These are phyloP conservation scores for Serilophus lunatus DNA, from an alignment of 2,113 vertebrate genomes.

Conservation along the genomic window DNA sequence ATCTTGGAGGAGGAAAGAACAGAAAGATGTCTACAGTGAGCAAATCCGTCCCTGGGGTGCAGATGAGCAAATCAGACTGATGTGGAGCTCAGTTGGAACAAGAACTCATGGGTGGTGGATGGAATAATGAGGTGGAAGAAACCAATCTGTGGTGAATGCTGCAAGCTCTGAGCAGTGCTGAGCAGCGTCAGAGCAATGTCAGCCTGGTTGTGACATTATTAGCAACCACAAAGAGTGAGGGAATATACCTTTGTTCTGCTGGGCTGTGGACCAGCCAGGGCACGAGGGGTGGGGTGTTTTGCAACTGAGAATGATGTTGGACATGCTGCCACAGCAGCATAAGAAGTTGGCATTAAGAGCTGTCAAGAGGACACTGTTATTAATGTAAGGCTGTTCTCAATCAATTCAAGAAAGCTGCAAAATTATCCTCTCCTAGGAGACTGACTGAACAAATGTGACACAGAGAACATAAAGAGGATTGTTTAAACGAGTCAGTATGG, in stretches of 20 bases:
- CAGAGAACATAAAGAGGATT: background rate
- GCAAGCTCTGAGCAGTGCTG: background rate
- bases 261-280: background rate
- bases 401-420: background rate
- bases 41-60: background rate
- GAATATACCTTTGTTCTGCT: background rate
- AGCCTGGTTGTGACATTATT: background rate
- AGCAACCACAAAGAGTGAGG: background rate
- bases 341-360: background rate
- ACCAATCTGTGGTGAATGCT: background rate
- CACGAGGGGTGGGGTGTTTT: background rate
- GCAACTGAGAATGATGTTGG: rapidly evolving
- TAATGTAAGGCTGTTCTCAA: slow-evolving; percentile 3
- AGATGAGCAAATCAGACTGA: background rate
- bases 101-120: background rate
- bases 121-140: background rate
- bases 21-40: background rate
- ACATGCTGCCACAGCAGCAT: rapidly evolving
- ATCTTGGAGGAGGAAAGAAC: background rate
- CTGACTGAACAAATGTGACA: background rate
- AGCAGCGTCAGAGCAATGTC: background rate
- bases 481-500: background rate
- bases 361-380: background rate
- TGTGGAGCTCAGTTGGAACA: background rate
- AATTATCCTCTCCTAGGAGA: background rate